Conservation (phyloP, 2,113 vertebrate genomes). For the Trichechus manatus region DNA sequence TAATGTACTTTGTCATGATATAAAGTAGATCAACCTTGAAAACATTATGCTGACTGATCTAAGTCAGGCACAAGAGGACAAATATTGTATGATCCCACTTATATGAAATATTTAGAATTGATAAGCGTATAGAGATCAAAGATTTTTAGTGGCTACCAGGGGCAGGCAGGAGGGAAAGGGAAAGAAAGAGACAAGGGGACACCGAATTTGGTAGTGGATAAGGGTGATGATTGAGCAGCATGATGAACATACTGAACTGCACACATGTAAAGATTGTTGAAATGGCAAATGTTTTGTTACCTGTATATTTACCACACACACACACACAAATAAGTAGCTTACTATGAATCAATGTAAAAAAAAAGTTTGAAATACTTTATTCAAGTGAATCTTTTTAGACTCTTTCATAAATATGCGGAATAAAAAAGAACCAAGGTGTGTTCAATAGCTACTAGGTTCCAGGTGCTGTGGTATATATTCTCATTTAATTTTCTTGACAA, state of each 20-base stretch:
- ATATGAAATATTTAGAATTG: not conserved
- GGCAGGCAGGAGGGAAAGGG: not conserved
- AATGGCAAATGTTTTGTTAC: not conserved
- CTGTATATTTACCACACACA: not conserved
- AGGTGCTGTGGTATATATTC: not conserved
- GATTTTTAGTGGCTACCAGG: not conserved
- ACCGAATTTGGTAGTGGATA: not conserved
- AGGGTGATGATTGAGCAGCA: not conserved
- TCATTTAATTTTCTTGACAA: constrained; percentile 37
- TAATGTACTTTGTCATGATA: not conserved
- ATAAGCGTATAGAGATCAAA: not conserved
- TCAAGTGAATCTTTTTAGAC: constrained; percentile 36
- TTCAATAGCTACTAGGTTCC: not conserved
- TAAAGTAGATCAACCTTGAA: not conserved
- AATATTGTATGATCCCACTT: not conserved
- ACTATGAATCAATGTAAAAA: not conserved
- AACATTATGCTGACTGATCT: not conserved
- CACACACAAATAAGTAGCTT: not conserved
- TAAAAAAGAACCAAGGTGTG: constrained; percentile 22
- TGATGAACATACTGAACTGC: too few relatives aligned
- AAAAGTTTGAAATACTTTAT: not conserved
- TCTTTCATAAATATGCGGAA: not conserved
- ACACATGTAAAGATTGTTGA: not conserved
- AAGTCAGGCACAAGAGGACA: not conserved
- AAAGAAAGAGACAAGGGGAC: not conserved